Evolutionary conservation across 1,140 invertebrate species (phyloP), one percentile per base, ranked within the genome.

Genomic region (Gryon sp.): DNA sequence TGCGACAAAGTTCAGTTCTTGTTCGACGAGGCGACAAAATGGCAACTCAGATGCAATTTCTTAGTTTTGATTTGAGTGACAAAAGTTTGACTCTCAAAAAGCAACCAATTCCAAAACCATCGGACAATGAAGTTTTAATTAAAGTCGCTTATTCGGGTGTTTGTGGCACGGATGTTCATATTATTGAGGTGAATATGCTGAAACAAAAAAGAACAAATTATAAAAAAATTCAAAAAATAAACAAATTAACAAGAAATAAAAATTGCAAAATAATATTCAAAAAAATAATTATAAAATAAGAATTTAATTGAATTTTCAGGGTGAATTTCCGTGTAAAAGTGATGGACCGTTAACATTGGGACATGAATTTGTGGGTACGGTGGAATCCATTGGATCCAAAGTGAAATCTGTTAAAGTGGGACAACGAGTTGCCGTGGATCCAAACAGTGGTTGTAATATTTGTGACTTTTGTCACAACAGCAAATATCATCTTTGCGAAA

Each of bases 121-220:
- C 73, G 0, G 78, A 86, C 0, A 11, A 80, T 20, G 90, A 92
- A 14, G 90, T 92, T 8, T 84, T 93, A n/a, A 88, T 93, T 1
- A 90, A 90, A 79, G 91, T 93, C 0, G 89, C 90, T 16, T 92
- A 91, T 79, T 84, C 91, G 1, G 94, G 94, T 1, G 90, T 95
- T 19, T 95, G 94, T 86, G 94, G 94, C 1, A 95, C 93, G 12
- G 94, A 95, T 86, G 88, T 95, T 0, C 93, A 95, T 79, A 94
- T 94, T 78, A 89, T 92, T 7, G 88, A 90, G 83, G 92, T 92
- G 86, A n/a, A n/a, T n/a, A n/a, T n/a, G 83, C 74, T 19, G 3
- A 32, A 50, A 11, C 1, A 24, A 14, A n/a, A n/a, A n/a, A n/a
- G n/a, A n/a, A n/a, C n/a, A n/a, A n/a, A n/a, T n/a, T n/a, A n/a